Evolutionary conservation across 2,888 invertebrate genomes (phyloP), one percentile per base, ranked within the genome.

Genomic region (Brachypterus glaber): DNA sequence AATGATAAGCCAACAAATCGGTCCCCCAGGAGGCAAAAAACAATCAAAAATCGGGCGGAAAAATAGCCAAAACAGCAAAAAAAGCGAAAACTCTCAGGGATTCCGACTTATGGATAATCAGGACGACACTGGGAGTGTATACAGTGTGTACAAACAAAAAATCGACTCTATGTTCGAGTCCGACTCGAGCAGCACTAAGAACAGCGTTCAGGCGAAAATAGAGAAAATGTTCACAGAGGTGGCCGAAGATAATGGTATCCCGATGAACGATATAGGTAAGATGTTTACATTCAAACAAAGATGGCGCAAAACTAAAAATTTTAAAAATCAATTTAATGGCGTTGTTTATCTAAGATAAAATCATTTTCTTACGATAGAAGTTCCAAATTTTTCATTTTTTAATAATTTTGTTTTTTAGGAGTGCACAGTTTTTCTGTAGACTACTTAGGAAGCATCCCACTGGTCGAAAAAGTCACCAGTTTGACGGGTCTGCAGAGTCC

Each of bases 181-280:
- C 40, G 66, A 55, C 46, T 56, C 51, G 50, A 69, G 57, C 46
- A 53, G 60, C 55, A 70, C 74, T 21, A 76, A 74, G 51, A 85
- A 85, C 54, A 79, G 79, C 37, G 86, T 89, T 2, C 89, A 90
- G 62, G 87, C 84, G 11, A 77, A 83, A 53, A 89, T 90, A 63
- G 88, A 89, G 60, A 79, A 81, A 52, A 83, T 89, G 78, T 89
- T 89, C 58, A 77, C 76, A 15, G 82, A 82, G 43, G 77, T 83
- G 54, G 77, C 81, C 2, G 64, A 71, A 31, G 71, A 76, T 43
- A 59, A 64, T 17, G 72, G 71, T 17, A 67, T 62, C 35, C 74
- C 76, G 1, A 71, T 75, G 5, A 67, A 70, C 25, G 77, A 76
- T 49, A 64, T 27, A 27, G 27, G 27, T 27, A 27, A 11, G 73